Percentiles rank a stretch among this genome's conserved stretches.
Conservation (phyloP, 2,888 invertebrate genomes). For the Phrixothrix hirtus region DNA sequence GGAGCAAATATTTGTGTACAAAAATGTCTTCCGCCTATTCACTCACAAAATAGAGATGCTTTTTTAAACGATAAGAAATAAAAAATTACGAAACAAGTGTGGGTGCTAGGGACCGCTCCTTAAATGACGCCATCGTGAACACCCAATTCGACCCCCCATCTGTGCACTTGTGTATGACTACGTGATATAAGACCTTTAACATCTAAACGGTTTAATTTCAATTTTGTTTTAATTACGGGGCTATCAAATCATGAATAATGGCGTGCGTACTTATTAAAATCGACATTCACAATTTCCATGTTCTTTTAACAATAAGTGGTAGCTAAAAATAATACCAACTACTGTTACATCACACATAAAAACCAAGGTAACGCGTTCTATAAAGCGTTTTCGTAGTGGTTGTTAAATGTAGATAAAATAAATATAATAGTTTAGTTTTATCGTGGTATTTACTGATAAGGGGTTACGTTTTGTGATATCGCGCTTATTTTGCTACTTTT, state of each 20-base stretch:
- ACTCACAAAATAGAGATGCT: too few relatives aligned
- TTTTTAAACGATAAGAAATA: background rate
- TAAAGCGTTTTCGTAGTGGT: background rate
- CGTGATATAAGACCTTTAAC: background rate
- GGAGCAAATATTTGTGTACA: too few relatives aligned
- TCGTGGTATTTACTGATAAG: background rate
- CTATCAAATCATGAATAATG: background rate
- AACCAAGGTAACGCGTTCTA: background rate
- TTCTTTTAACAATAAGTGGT: background rate
- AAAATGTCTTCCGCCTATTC: too few relatives aligned
- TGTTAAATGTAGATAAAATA: background rate
- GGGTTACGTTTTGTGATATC: background rate
- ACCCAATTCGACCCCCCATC: constrained; percentile 10
- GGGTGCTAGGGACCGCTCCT: constrained; percentile 12
- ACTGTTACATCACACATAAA: background rate
- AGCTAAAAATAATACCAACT: background rate
- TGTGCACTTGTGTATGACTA: background rate
- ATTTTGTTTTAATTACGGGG: background rate
- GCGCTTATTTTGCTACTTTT: background rate
- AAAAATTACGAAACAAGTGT: background rate
- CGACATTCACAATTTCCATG: background rate
- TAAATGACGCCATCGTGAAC: constrained; percentile 5
- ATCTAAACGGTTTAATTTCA: background rate
- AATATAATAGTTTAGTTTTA: background rate
- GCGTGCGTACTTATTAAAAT: background rate